phyloP scores from a whole-genome alignment of 2,888 invertebrate species.

The Mesorhabditis sp. region DNA sequence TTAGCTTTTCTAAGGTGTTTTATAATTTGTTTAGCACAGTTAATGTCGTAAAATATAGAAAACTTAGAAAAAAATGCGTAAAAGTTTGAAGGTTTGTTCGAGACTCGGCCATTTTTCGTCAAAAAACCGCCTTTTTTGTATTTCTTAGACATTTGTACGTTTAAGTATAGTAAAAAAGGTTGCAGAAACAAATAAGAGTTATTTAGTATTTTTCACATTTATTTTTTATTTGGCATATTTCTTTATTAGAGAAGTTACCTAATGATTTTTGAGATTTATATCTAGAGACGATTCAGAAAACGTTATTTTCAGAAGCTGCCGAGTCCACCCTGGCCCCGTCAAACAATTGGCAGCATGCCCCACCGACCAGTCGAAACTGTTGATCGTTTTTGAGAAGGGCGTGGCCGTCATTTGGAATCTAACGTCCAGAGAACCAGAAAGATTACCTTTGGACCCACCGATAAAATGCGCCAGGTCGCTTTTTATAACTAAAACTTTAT shows the following conservation, averaged over 20 bases:
- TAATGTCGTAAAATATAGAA: too few relatives aligned
- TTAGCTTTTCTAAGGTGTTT: neutral
- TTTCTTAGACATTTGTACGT: too few relatives aligned
- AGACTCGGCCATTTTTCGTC: too few relatives aligned
- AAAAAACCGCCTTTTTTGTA: too few relatives aligned
- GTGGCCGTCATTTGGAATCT: constrained; percentile 94
- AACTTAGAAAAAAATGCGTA: too few relatives aligned
- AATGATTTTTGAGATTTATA: neutral
- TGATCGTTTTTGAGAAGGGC: constrained; percentile 92
- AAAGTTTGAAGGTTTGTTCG: too few relatives aligned
- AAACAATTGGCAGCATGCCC: constrained; percentile 95
- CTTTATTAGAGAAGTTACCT: too few relatives aligned
- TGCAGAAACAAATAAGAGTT: too few relatives aligned
- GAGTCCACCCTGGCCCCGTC: constrained; percentile 92
- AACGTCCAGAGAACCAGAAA: constrained; percentile 77
- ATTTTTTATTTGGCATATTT: too few relatives aligned
- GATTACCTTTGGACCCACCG: constrained; percentile 50
- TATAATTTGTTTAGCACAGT: too few relatives aligned
- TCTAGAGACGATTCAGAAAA: neutral
- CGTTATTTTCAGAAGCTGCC: constrained; percentile 59
- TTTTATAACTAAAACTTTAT: neutral
- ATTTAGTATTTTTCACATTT: too few relatives aligned
- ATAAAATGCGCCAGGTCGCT: constrained; percentile 36
- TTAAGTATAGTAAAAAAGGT: too few relatives aligned
- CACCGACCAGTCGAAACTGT: constrained; percentile 70